A percentile compares a stretch with the other conserved stretches of the same genome.
phyloP scores from a whole-genome alignment of 2,888 invertebrate species.

The Erebia epiphron region DNA sequence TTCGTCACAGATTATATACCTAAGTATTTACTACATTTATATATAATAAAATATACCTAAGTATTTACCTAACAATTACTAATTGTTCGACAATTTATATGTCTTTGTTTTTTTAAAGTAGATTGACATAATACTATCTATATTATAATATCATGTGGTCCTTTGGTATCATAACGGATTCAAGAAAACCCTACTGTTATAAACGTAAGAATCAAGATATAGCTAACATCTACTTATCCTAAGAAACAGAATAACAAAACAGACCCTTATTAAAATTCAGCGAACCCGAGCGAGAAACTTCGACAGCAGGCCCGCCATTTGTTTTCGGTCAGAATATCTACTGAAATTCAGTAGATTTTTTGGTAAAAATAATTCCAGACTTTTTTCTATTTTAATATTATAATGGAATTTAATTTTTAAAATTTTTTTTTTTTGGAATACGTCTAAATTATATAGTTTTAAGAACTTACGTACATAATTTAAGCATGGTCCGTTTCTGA shows the following conservation, averaged over 20 bases:
- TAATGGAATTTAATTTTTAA: too few relatives aligned
- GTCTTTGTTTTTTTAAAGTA: too few relatives aligned
- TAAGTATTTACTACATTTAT: too few relatives aligned
- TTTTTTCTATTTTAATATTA: background rate
- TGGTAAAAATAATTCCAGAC: background rate
- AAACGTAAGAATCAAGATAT: background rate
- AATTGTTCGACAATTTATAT: too few relatives aligned
- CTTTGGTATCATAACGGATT: background rate
- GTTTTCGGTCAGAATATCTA: conserved; percentile 21
- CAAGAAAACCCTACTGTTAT: background rate
- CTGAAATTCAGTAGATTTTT: background rate
- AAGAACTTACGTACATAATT: too few relatives aligned
- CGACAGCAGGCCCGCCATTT: conserved; percentile 20
- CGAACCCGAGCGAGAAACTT: background rate
- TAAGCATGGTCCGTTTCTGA: too few relatives aligned
- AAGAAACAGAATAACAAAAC: conserved; percentile 24
- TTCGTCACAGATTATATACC: too few relatives aligned
- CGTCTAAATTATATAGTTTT: background rate
- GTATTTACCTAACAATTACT: too few relatives aligned
- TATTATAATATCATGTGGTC: background rate
- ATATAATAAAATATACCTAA: too few relatives aligned
- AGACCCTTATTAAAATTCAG: conserved; percentile 17
- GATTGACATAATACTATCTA: too few relatives aligned
- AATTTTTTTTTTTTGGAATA: too few relatives aligned
- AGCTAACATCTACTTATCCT: conserved; percentile 7